Evolutionary conservation across 2,888 invertebrate species (phyloP).

Genomic region (Trypoxylon attenuatum): DNA sequence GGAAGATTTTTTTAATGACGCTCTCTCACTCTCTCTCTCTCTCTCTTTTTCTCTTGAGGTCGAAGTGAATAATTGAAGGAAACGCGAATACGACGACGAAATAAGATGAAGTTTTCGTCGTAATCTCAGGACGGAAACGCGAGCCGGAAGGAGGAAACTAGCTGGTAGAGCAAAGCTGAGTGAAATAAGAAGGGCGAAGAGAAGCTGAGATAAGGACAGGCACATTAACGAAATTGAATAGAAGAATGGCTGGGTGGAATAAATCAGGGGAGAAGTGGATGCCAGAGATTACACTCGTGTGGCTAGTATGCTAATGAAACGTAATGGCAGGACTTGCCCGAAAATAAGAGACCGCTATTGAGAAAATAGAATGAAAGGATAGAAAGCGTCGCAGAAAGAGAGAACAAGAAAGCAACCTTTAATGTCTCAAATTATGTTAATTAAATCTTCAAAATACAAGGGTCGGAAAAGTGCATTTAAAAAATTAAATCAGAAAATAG

Average conservation of each 20-base stretch:
- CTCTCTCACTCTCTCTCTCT: background rate
- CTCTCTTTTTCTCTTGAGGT: background rate
- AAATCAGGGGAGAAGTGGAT: background rate
- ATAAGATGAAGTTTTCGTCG: constrained; percentile 2
- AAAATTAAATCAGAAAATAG: no score
- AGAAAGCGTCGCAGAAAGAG: background rate
- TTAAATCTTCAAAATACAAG: no score
- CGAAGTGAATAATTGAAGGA: background rate
- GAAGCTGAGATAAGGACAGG: background rate
- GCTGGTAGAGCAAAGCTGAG: background rate
- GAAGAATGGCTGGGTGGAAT: background rate
- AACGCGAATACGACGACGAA: constrained; percentile 6
- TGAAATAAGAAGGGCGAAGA: background rate
- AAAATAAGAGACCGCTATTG: background rate
- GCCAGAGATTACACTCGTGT: background rate
- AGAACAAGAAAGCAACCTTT: no score
- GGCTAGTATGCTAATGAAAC: background rate
- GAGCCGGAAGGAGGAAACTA: background rate
- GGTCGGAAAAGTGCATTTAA: no score
- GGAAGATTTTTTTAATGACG: constrained; percentile 1
- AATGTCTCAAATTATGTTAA: no score
- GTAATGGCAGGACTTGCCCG: background rate
- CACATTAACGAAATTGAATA: background rate
- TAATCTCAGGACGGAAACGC: background rate
- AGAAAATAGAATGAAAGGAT: background rate